Percentiles rank a stretch among this genome's conserved stretches.
These are phyloP conservation scores for Ypsolopha scabrella DNA, from an alignment of 2,888 invertebrate species.

Conservation along the genomic window DNA sequence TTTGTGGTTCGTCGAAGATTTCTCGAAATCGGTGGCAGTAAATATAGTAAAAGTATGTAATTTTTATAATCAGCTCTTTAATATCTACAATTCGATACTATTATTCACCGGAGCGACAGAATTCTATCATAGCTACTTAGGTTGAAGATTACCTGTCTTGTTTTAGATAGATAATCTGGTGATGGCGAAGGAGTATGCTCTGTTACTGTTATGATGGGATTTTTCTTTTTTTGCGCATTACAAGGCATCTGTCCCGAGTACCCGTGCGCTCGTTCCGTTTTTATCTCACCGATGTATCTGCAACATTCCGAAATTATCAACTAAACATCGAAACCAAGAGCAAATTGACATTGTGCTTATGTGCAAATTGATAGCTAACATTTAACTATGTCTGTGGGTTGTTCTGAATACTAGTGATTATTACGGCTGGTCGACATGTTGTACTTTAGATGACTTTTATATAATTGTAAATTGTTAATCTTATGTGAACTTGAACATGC, in stretches of 20 bases:
- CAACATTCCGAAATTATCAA: constrained; percentile 14
- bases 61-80: no score
- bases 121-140: no score
- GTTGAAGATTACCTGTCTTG: constrained; percentile 70
- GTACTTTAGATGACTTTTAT: neutral
- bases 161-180: constrained; percentile 82
- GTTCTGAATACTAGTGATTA: constrained; percentile 1
- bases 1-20: no score
- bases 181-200: constrained; percentile 95
- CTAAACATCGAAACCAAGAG: neutral
- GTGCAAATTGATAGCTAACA: neutral
- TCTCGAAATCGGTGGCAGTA: no score
- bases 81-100: no score
- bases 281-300: constrained; percentile 80
- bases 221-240: constrained; percentile 76
- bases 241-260: constrained; percentile 60
- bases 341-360: neutral
- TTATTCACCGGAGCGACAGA: no score
- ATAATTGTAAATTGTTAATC: constrained; percentile 19
- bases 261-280: constrained; percentile 72
- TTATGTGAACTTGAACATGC: neutral
- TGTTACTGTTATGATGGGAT: constrained; percentile 97
- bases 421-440: constrained; percentile 2
- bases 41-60: no score
- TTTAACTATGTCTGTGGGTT: constrained; percentile 1